These are phyloP conservation scores for Philaethria dido DNA, from an alignment of 2,888 invertebrate species.

Conservation along the genomic window DNA sequence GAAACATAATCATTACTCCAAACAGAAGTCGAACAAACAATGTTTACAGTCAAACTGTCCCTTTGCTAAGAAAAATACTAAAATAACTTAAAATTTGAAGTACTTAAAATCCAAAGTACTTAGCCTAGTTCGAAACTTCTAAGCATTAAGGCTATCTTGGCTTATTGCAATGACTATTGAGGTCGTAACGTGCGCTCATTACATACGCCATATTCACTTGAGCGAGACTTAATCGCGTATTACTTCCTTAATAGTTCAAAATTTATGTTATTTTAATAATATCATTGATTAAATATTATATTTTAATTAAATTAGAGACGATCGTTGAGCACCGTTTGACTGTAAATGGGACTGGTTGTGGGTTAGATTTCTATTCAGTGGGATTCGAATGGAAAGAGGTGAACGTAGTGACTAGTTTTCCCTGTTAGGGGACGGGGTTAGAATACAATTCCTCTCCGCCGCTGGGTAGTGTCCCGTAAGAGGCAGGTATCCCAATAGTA, in stretches of 20 bases:
- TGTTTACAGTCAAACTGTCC: background rate
- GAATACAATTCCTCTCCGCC: too few relatives aligned
- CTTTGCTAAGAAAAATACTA: background rate
- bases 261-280: background rate
- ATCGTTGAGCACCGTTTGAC: too few relatives aligned
- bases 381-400: too few relatives aligned
- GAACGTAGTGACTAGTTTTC: too few relatives aligned
- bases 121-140: constrained; percentile 21
- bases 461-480: too few relatives aligned
- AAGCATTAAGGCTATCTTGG: constrained; percentile 19
- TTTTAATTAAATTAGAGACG: background rate
- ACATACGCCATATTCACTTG: constrained; percentile 22
- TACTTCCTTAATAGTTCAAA: constrained; percentile 4
- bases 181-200: constrained; percentile 16
- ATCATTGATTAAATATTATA: background rate
- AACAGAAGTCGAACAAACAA: background rate
- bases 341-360: too few relatives aligned
- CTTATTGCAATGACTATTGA: constrained; percentile 23
- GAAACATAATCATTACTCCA: too few relatives aligned
- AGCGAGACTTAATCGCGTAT: constrained; percentile 2
- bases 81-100: constrained; percentile 1
- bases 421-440: too few relatives aligned
- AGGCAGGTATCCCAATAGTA: too few relatives aligned
- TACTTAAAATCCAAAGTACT: constrained; percentile 20
- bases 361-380: too few relatives aligned